These are phyloP conservation scores for Phytoseiulus persimilis DNA, from an alignment of 2,888 invertebrate species.

Conservation along the genomic window DNA sequence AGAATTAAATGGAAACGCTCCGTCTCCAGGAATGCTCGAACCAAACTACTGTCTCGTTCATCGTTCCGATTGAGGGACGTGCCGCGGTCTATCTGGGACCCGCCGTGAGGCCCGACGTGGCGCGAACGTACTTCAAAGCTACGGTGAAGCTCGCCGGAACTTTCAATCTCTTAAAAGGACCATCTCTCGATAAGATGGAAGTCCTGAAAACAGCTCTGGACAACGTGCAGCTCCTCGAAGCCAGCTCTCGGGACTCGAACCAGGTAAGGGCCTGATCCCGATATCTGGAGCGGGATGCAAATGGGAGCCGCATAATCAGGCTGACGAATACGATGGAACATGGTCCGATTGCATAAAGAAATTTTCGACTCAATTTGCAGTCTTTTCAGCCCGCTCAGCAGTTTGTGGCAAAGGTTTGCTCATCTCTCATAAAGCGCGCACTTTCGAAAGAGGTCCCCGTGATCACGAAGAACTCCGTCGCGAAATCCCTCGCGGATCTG, in stretches of 20 bases:
- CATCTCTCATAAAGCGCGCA: constrained; percentile 1
- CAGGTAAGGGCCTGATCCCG: background rate
- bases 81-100: constrained; percentile 31
- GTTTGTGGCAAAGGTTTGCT: constrained; percentile 19
- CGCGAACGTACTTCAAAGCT: constrained; percentile 34
- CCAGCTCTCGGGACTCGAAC: background rate
- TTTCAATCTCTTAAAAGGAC: constrained; percentile 21
- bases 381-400: constrained; percentile 31
- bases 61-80: constrained; percentile 29
- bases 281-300: too few relatives aligned
- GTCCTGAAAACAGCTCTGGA: constrained; percentile 22
- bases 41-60: constrained; percentile 13
- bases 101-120: constrained; percentile 28
- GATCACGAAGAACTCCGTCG: constrained; percentile 21
- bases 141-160: constrained; percentile 28
- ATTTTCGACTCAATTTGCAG: background rate
- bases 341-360: background rate
- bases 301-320: too few relatives aligned
- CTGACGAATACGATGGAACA: background rate
- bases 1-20: background rate
- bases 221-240: constrained; percentile 32
- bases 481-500: background rate
- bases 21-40: background rate
- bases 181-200: constrained; percentile 26
- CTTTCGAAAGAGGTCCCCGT: constrained; percentile 22